Percentiles rank a stretch among this genome's conserved stretches.
Evolutionary conservation across 2,113 vertebrate genomes (phyloP).

Genomic region (Cyprinus carpio): DNA sequence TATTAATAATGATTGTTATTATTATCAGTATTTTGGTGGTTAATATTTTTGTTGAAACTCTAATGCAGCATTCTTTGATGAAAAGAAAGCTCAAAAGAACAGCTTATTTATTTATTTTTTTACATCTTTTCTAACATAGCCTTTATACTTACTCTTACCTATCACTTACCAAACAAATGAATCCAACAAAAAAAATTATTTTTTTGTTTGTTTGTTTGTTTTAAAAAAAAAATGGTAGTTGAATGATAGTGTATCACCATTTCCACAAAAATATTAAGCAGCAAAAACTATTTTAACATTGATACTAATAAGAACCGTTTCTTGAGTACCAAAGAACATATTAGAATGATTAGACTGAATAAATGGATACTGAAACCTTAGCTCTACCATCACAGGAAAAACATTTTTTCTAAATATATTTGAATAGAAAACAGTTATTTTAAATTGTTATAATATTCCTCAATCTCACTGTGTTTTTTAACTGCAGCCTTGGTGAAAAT

Average conservation of each 20-base stretch:
- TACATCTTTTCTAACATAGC: not conserved
- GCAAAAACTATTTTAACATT: not conserved
- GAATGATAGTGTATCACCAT: not conserved
- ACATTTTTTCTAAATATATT: not conserved
- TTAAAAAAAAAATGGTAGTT: no score
- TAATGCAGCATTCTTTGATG: not conserved
- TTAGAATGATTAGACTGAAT: not conserved
- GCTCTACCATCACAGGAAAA: not conserved
- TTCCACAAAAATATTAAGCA: not conserved
- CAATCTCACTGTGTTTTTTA: not conserved
- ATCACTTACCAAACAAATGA: not conserved
- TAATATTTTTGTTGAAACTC: not conserved
- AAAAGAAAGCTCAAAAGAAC: no score
- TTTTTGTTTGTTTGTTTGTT: not conserved
- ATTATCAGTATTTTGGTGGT: not conserved
- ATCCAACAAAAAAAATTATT: no score
- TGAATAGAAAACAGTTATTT: not conserved
- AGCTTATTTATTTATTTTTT: no score
- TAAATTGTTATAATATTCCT: not conserved
- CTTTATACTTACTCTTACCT: not conserved
- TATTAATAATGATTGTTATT: not conserved
- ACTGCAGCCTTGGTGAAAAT: no score
- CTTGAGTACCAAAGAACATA: not conserved
- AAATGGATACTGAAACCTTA: not conserved
- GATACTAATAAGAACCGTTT: not conserved